phyloP scores from a whole-genome alignment of 2,113 vertebrate species.

The Callorhinus ursinus region DNA sequence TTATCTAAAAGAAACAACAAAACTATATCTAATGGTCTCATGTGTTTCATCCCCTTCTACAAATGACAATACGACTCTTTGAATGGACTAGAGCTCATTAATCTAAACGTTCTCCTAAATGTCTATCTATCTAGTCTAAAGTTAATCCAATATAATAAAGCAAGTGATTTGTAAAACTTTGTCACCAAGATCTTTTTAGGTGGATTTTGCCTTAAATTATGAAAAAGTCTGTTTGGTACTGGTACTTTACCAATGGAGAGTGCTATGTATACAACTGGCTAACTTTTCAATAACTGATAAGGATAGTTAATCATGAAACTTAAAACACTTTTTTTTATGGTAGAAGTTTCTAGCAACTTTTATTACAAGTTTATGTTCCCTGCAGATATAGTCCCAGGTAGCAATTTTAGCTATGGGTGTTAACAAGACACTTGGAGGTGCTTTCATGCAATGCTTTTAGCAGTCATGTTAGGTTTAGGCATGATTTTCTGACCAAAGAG shows the following conservation, averaged over 20 bases:
- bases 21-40: not conserved
- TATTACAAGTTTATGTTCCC: not conserved
- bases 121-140: not conserved
- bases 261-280: not conserved
- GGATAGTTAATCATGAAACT: not conserved
- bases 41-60: not conserved
- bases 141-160: not conserved
- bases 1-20: constrained; percentile 61
- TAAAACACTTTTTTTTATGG: not conserved
- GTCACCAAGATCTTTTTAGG: not conserved
- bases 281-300: not conserved
- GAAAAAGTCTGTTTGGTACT: not conserved
- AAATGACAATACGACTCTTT: not conserved
- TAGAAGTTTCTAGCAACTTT: not conserved
- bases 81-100: not conserved
- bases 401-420: not conserved
- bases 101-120: not conserved
- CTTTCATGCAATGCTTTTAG: not conserved
- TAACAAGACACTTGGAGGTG: not conserved
- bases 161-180: not conserved
- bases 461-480: not conserved
- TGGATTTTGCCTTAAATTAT: not conserved
- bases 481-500: not conserved
- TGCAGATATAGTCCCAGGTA: not conserved
- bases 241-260: not conserved